These are phyloP conservation scores for Zophobas atratus DNA, from an alignment of 1,140 invertebrate genomes.

Conservation along the genomic window DNA sequence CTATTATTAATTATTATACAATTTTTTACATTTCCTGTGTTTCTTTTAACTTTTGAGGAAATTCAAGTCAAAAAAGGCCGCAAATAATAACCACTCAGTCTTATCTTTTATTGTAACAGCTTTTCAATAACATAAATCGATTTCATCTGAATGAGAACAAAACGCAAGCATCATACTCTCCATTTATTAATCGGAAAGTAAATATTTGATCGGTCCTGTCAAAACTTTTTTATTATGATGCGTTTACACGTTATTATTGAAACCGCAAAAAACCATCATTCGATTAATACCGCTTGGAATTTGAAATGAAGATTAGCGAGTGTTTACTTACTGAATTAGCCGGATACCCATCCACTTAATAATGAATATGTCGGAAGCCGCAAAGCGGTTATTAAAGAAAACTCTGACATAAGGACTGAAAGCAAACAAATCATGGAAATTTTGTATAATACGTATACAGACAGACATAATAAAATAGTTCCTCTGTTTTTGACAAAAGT, in stretches of 20 bases:
- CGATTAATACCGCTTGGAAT: slow-evolving; percentile 1
- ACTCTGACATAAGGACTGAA: background rate
- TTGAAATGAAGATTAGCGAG: slow-evolving; percentile 21
- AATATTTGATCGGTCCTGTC: slow-evolving; percentile 7
- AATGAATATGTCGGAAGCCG: slow-evolving; percentile 3
- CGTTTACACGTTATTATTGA: slow-evolving; percentile 8
- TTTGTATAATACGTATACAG: too few species aligned
- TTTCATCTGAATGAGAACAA: slow-evolving; percentile 1
- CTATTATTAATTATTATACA: too few species aligned
- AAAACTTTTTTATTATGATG: slow-evolving; percentile 30
- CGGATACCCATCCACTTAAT: slow-evolving; percentile 1
- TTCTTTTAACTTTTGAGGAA: too few species aligned
- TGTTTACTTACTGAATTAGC: slow-evolving; percentile 13
- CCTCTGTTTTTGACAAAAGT: too few species aligned
- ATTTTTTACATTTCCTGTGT: too few species aligned
- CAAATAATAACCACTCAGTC: too few species aligned
- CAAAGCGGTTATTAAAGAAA: slow-evolving; percentile 18
- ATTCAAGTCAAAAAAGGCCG: too few species aligned
- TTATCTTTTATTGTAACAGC: too few species aligned
- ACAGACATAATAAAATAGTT: too few species aligned
- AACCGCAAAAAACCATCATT: slow-evolving; percentile 14
- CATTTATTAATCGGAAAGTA: slow-evolving; percentile 4
- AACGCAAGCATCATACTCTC: background rate
- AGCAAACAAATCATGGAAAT: too few species aligned
- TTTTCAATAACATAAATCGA: background rate